These are phyloP conservation scores for Callinectes sapidus DNA, from an alignment of 2,888 invertebrate genomes.

Conservation along the genomic window DNA sequence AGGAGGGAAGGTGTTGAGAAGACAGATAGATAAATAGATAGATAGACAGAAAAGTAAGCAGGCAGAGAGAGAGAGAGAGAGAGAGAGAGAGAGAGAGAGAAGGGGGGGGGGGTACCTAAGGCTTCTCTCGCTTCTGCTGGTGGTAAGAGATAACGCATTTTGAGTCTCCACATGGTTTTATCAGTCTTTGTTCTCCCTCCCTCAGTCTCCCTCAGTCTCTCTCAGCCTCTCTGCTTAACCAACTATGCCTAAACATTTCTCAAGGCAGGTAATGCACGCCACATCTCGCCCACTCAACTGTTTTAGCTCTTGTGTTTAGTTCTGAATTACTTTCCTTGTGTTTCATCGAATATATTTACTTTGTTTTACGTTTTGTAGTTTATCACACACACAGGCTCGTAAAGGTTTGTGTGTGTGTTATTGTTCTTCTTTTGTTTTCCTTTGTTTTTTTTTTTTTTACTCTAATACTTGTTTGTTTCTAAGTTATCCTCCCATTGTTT, in stretches of 20 bases:
- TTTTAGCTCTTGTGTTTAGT: neutral
- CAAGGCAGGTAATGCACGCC: neutral
- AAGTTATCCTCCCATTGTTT: too few species aligned
- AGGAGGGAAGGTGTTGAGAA: neutral
- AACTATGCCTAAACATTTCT: neutral
- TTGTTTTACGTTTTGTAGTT: too few species aligned
- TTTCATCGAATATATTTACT: too few species aligned
- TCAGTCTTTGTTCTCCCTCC: neutral
- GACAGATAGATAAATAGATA: neutral
- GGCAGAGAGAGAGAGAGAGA: neutral
- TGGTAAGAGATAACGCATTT: neutral
- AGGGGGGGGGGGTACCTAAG: neutral
- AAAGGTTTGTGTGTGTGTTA: neutral
- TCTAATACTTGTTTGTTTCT: too few species aligned
- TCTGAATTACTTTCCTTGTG: neutral
- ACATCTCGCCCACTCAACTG: neutral
- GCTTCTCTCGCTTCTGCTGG: neutral
- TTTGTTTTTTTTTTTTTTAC: too few species aligned
- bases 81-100: slow-evolving; percentile 10
- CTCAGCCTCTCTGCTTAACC: neutral
- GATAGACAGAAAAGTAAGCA: neutral
- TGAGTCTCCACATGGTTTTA: neutral
- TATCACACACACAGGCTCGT: too few species aligned
- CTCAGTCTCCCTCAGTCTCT: neutral
- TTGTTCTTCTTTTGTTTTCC: neutral